A percentile compares a stretch with the other conserved stretches of the same genome.
phyloP scores from a whole-genome alignment of 1,140 invertebrate species.

The Drosophila mauritiana region DNA sequence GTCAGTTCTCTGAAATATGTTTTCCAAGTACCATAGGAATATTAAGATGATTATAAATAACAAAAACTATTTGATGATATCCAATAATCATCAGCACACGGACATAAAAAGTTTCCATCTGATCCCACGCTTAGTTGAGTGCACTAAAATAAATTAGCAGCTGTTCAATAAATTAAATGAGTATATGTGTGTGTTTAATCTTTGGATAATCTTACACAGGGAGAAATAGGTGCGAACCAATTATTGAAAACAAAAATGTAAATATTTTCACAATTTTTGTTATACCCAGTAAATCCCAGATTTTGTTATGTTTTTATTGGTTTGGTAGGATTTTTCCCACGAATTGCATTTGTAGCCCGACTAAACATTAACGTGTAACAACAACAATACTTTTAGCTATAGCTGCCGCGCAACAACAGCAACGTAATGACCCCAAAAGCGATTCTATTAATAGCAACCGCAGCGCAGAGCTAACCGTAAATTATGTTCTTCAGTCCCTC shows the following conservation, averaged over 20 bases:
- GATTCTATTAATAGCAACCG: constrained; percentile 59
- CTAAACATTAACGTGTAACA: neutral
- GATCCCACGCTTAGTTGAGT: constrained; percentile 16
- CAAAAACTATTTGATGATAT: neutral
- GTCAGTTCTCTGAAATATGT: constrained; percentile 3
- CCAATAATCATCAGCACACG: constrained; percentile 14
- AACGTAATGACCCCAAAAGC: constrained; percentile 63
- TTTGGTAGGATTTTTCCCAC: neutral
- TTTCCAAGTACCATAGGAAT: neutral
- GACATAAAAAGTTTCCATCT: constrained; percentile 5
- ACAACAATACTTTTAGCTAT: constrained; percentile 9
- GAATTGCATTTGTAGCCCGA: constrained; percentile 7
- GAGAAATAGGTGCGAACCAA: too few relatives aligned
- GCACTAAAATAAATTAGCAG: constrained; percentile 22
- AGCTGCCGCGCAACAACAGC: constrained; percentile 22
- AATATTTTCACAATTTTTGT: too few relatives aligned
- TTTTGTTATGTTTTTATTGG: too few relatives aligned
- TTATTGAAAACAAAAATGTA: too few relatives aligned
- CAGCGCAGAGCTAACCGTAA: constrained; percentile 55
- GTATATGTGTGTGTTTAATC: neutral
- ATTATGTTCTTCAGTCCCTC: constrained; percentile 52
- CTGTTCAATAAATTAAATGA: neutral
- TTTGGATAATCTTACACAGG: neutral
- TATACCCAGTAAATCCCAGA: too few relatives aligned
- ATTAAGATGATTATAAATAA: constrained; percentile 7